These are phyloP conservation scores for Chaetophractus vellerosus DNA, from an alignment of 2,797 vertebrate species.

Conservation along the genomic window DNA sequence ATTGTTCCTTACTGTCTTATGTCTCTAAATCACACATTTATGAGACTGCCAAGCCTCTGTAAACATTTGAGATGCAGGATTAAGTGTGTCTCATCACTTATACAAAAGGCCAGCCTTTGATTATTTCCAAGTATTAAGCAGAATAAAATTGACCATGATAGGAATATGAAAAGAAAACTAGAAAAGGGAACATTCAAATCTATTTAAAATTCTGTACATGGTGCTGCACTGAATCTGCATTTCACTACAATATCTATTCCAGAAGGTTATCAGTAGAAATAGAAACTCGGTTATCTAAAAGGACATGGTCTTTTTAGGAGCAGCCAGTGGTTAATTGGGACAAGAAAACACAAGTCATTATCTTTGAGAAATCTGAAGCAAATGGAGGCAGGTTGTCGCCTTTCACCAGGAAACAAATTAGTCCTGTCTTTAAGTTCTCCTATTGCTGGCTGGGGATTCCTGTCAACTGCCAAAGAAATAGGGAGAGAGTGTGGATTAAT, in stretches of 20 bases:
- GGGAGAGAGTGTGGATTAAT: neutral
- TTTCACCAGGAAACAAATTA: constrained; percentile 78
- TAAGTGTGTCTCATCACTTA: neutral
- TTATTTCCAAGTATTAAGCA: constrained; percentile 28
- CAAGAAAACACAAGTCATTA: constrained; percentile 72
- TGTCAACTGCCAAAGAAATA: constrained; percentile 16
- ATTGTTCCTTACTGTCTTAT: neutral
- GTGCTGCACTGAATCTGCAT: constrained; percentile 55
- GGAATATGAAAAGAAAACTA: neutral
- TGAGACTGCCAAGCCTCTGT: neutral
- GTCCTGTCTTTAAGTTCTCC: constrained; percentile 41
- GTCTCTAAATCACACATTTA: neutral
- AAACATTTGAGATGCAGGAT: neutral
- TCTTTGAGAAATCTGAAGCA: constrained; percentile 75
- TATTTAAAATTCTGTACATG: neutral
- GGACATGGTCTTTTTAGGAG: constrained; percentile 53
- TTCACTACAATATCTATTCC: neutral
- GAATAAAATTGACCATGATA: neutral
- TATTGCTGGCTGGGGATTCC: neutral
- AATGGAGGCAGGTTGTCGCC: constrained; percentile 59
- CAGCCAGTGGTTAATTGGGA: constrained; percentile 75
- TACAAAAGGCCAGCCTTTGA: neutral
- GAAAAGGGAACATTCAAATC: neutral
- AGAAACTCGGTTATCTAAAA: constrained; percentile 25
- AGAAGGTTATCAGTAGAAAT: constrained; percentile 48